These are phyloP conservation scores for Aselliscus stoliczkanus DNA, from an alignment of 2,797 vertebrate genomes.

Conservation along the genomic window DNA sequence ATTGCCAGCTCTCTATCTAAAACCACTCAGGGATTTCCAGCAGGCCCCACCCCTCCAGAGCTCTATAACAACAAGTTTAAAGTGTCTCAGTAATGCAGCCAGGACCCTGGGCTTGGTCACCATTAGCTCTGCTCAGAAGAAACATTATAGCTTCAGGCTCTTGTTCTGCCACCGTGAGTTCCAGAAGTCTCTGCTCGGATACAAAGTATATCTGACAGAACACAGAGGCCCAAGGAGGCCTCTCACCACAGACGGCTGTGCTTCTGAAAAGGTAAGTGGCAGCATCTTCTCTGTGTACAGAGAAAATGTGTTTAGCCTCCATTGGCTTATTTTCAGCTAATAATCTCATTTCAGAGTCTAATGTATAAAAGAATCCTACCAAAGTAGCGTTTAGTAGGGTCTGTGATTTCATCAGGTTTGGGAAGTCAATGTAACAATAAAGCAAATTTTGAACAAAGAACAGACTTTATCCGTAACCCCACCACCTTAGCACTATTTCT, in stretches of 20 bases:
- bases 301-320: not conserved
- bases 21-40: not conserved
- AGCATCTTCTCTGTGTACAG: not conserved
- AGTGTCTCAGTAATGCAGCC: not conserved
- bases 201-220: not conserved
- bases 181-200: not conserved
- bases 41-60: not conserved
- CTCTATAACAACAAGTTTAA: not conserved
- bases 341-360: not conserved
- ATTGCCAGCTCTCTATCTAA: not conserved
- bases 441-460: not conserved
- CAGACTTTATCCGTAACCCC: not conserved
- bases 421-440: not conserved
- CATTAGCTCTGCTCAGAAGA: not conserved
- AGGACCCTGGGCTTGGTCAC: not conserved
- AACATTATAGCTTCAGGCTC: not conserved
- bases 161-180: not conserved
- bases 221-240: not conserved
- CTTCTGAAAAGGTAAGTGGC: not conserved
- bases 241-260: not conserved
- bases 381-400: not conserved
- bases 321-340: not conserved
- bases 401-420: not conserved
- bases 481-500: not conserved
- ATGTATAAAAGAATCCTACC: not conserved